Evolutionary conservation across 2,888 invertebrate species (phyloP).

Genomic region (Andricus curvator): DNA sequence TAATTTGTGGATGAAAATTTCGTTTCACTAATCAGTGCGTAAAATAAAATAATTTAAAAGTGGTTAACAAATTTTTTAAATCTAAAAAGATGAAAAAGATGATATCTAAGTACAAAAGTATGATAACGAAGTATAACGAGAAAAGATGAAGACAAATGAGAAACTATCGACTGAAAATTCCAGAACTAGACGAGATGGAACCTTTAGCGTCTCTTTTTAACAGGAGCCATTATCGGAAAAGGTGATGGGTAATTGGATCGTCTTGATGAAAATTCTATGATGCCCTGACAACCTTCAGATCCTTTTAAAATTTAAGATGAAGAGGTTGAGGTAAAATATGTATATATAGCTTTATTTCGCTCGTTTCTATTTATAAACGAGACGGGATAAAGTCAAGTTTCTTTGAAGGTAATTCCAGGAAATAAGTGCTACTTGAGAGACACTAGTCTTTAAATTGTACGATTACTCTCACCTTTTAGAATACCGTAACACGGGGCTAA

Average conservation of each 20-base stretch:
- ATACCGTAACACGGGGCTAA: not conserved
- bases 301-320: not conserved
- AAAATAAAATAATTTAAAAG: not conserved
- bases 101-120: too few relatives aligned
- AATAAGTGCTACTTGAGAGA: not conserved
- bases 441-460: not conserved
- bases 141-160: not conserved
- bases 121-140: too few relatives aligned
- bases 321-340: not conserved
- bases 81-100: too few relatives aligned
- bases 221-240: conserved; percentile 24
- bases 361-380: not conserved
- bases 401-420: not conserved
- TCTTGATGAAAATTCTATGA: conserved; percentile 15
- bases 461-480: not conserved
- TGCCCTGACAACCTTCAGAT: conserved; percentile 1
- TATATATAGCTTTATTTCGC: not conserved
- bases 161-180: not conserved
- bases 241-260: not conserved
- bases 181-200: not conserved
- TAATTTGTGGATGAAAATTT: too few relatives aligned
- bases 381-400: not conserved
- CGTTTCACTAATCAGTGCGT: too few relatives aligned
- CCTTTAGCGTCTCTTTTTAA: not conserved
- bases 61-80: too few relatives aligned